A percentile compares a stretch with the other conserved stretches of the same genome.
Conservation (phyloP, 2,797 vertebrate species). For the Scolopax bukidnonensis region DNA sequence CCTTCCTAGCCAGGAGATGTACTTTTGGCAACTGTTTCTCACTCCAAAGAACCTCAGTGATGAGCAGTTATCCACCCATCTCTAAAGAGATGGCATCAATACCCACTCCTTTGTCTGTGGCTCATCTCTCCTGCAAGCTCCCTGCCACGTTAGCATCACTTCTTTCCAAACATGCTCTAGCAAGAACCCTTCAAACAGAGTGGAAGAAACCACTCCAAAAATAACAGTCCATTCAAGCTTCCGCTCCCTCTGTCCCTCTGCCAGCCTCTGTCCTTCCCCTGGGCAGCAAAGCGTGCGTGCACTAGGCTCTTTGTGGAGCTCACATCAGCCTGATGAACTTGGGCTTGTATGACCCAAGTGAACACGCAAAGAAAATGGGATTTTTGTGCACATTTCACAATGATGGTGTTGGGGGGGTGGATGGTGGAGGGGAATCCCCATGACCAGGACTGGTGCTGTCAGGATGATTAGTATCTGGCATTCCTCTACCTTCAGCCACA, state of each 20-base stretch:
- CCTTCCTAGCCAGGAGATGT: slow-evolving; percentile 43
- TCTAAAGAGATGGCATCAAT: not conserved
- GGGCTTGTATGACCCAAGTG: not conserved
- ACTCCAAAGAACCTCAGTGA: not conserved
- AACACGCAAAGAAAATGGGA: not conserved
- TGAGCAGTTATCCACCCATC: not conserved
- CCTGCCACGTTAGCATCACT: not conserved
- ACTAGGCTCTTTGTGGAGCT: not conserved
- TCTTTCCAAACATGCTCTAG: not conserved
- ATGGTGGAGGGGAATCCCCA: not conserved
- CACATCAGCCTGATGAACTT: not conserved
- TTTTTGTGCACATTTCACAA: slow-evolving; percentile 11
- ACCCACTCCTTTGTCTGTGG: not conserved
- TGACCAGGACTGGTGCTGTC: not conserved
- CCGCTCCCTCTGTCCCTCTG: not conserved
- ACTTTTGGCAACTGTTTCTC: not conserved
- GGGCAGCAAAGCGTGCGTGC: not conserved
- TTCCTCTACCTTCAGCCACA: slow-evolving; percentile 33
- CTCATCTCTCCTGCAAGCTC: not conserved
- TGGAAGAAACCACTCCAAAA: slow-evolving; percentile 21
- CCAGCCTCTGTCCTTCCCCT: not conserved
- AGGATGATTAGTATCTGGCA: not conserved
- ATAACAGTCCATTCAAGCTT: not conserved
- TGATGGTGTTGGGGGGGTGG: accelerated
- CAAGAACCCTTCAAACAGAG: not conserved